Conservation (phyloP, 2,888 invertebrate species). For the Noctua janthina region DNA sequence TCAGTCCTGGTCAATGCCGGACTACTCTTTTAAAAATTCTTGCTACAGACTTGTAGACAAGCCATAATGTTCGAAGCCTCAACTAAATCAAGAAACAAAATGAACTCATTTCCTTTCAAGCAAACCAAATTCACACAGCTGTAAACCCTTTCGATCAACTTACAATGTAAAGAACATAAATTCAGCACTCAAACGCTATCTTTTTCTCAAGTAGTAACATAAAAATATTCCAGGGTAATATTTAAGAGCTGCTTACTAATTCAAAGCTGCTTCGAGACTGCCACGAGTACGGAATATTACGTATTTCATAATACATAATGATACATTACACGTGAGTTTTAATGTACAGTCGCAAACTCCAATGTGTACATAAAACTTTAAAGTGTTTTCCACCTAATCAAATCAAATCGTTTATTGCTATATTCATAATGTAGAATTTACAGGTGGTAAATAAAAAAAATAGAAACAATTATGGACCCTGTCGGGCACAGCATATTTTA, state of each 20-base stretch:
- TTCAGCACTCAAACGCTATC: neutral
- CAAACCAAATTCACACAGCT: neutral
- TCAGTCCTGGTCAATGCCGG: neutral
- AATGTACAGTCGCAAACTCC: neutral
- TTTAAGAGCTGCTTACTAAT: constrained; percentile 30
- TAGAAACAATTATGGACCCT: no score
- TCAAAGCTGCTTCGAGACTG: constrained; percentile 19
- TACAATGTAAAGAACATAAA: constrained; percentile 25
- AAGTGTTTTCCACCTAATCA: neutral
- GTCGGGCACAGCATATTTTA: no score
- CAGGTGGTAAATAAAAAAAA: no score
- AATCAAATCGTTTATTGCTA: no score
- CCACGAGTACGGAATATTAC: constrained; percentile 38
- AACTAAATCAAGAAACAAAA: neutral
- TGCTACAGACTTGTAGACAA: neutral
- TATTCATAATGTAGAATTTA: no score
- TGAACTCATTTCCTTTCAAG: neutral
- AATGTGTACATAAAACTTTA: neutral
- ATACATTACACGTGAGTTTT: constrained; percentile 6
- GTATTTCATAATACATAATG: constrained; percentile 32
- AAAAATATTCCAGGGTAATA: constrained; percentile 11
- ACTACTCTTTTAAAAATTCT: neutral
- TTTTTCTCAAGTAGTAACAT: constrained; percentile 23
- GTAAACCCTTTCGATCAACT: constrained; percentile 1
- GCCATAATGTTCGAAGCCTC: neutral